These are phyloP conservation scores for Distichodus sexfasciatus DNA, from an alignment of 2,797 vertebrate genomes.

Conservation along the genomic window DNA sequence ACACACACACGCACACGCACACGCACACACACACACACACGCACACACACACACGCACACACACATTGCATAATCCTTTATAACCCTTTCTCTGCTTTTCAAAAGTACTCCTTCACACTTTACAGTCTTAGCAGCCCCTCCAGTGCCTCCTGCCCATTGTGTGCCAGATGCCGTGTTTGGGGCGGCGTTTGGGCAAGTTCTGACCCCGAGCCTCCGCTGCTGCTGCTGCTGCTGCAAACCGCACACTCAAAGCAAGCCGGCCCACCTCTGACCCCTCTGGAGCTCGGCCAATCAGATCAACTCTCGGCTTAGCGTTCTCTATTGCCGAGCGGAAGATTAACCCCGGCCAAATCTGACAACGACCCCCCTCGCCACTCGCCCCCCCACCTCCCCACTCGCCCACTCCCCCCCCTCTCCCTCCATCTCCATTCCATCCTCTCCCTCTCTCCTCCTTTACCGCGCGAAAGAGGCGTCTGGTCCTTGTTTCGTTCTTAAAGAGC, in stretches of 20 bases:
- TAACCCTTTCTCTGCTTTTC: neutral
- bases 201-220: neutral
- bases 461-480: no score
- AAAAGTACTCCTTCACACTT: neutral
- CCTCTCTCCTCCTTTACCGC: neutral
- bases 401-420: neutral
- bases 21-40: constrained; percentile 4
- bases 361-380: neutral
- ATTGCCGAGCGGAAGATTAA: constrained; percentile 38
- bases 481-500: no score
- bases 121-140: neutral
- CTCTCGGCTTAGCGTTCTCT: constrained; percentile 35
- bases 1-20: constrained; percentile 18
- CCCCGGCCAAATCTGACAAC: constrained; percentile 39
- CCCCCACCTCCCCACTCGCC: neutral
- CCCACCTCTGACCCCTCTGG: constrained; percentile 32
- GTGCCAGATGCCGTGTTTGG: neutral
- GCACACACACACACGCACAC: constrained; percentile 14
- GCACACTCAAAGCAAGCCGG: constrained; percentile 8
- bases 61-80: constrained; percentile 29
- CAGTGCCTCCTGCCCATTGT: neutral
- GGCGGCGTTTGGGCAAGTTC: neutral
- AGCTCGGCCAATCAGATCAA: constrained; percentile 43
- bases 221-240: constrained; percentile 9
- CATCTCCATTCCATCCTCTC: constrained; percentile 9